Evolutionary conservation across 1,140 invertebrate genomes (phyloP).

Genomic region (Drosophila saltans): DNA sequence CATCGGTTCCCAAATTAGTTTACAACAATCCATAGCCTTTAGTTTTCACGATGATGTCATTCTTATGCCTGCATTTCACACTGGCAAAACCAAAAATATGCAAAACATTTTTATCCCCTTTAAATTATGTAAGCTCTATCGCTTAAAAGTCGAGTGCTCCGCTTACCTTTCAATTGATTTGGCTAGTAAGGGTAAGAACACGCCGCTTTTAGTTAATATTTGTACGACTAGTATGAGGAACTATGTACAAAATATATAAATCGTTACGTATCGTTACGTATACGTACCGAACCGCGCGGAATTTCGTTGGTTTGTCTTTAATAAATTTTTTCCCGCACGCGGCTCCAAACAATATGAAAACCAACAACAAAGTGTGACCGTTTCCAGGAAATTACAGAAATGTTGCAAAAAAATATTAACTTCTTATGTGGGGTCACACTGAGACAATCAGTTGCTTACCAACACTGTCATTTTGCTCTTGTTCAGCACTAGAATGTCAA

Average conservation of each 20-base stretch:
- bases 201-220: background rate
- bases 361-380: conserved; percentile 6
- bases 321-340: conserved; percentile 1
- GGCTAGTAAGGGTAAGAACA: background rate
- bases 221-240: conserved; percentile 1
- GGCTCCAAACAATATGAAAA: conserved; percentile 3
- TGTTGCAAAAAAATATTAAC: background rate
- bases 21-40: background rate
- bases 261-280: background rate
- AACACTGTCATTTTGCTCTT: background rate
- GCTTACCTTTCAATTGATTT: background rate
- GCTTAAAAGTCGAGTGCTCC: background rate
- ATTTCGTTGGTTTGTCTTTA: background rate
- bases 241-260: conserved; percentile 1
- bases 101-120: background rate
- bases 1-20: background rate
- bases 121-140: background rate
- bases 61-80: background rate
- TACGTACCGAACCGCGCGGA: background rate
- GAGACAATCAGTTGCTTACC: too few relatives aligned
- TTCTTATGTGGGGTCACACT: too few relatives aligned
- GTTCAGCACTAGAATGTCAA: background rate
- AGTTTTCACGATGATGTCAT: conserved; percentile 5
- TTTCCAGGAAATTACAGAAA: background rate
- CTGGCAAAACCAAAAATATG: background rate